Conservation (phyloP, 2,888 invertebrate genomes). For the Adela reaumurella region DNA sequence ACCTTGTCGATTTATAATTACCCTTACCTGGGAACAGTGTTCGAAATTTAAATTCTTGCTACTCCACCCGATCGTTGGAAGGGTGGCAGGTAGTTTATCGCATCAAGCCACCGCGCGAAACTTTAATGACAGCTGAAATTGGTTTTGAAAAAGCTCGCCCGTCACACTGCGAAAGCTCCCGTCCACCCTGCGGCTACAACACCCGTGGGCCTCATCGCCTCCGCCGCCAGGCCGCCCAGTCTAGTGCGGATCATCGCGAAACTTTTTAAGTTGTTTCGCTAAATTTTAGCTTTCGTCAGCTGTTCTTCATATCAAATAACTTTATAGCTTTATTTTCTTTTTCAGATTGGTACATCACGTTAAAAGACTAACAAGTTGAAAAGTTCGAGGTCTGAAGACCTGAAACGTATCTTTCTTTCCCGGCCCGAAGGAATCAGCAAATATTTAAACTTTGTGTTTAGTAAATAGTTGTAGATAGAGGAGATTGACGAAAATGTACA, state of each 20-base stretch:
- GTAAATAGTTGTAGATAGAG: too few species aligned
- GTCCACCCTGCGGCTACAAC: background rate
- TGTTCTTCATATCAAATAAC: conserved; percentile 2
- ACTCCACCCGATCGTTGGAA: too few species aligned
- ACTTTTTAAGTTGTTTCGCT: conserved; percentile 4
- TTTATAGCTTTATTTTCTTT: background rate
- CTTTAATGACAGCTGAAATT: conserved; percentile 12
- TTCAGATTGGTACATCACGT: background rate
- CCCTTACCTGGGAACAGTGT: too few species aligned
- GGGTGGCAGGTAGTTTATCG: too few species aligned
- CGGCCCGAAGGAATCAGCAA: too few species aligned
- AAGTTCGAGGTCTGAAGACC: background rate
- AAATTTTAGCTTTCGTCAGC: conserved; percentile 1
- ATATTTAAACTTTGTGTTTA: background rate
- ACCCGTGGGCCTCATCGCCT: too few species aligned
- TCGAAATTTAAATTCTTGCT: too few species aligned
- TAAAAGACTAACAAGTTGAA: background rate
- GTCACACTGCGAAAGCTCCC: conserved; percentile 1
- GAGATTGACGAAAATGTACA: too few species aligned
- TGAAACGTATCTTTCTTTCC: too few species aligned
- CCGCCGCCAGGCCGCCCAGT: background rate
- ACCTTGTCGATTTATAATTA: too few species aligned
- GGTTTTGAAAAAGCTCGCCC: conserved; percentile 5
- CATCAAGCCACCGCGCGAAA: conserved; percentile 1
- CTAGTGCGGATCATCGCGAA: background rate